Conservation (phyloP, 2,888 invertebrate species). For the Chorisops tibialis region DNA sequence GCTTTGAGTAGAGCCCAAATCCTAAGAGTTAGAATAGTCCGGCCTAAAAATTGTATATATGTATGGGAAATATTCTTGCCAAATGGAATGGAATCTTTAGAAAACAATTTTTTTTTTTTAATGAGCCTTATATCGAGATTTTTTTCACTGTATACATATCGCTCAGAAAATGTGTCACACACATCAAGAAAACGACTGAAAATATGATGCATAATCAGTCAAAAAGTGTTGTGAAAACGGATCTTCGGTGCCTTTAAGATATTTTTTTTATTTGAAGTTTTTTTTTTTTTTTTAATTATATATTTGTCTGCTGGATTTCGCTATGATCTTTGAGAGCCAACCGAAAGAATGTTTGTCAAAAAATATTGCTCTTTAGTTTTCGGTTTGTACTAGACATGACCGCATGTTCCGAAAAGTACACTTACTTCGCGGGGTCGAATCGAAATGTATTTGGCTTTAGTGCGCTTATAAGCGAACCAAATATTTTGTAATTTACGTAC, state of each 20-base stretch:
- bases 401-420: slow-evolving; percentile 12
- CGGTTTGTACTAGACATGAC: slow-evolving; percentile 21
- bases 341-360: slow-evolving; percentile 4
- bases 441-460: slow-evolving; percentile 2
- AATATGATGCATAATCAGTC: slow-evolving; percentile 27
- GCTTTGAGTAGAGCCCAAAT: background rate
- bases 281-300: slow-evolving; percentile 20
- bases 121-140: slow-evolving; percentile 18
- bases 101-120: slow-evolving; percentile 3
- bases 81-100: slow-evolving; percentile 8
- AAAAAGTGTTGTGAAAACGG: background rate
- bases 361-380: slow-evolving; percentile 24
- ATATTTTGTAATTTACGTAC: no score
- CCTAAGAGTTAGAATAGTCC: no score
- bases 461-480: background rate
- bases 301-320: background rate
- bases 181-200: slow-evolving; percentile 13
- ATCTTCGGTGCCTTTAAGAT: no score
- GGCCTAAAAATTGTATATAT: no score
- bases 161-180: slow-evolving; percentile 15
- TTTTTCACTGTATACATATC: slow-evolving; percentile 2
- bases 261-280: slow-evolving; percentile 14
- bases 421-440: background rate
- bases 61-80: background rate
- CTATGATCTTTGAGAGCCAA: background rate